Conservation (phyloP, 92 coral and sea anemone species). For the Hydrozoanthus gracilis region DNA sequence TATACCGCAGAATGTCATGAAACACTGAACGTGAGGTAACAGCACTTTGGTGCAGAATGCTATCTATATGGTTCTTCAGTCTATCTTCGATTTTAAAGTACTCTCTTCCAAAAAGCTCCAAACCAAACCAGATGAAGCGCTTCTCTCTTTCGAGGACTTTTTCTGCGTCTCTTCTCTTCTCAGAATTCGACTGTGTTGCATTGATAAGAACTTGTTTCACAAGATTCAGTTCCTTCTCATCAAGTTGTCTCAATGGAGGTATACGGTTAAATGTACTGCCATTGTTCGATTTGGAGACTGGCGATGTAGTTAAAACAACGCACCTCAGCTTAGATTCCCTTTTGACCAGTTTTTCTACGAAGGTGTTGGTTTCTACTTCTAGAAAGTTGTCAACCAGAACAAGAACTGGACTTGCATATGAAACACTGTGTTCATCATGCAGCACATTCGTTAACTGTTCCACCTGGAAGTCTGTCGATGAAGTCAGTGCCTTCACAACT, state of each 20-base stretch:
- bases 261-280: background rate
- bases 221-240: constrained; percentile 18
- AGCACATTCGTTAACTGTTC: constrained; percentile 40
- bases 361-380: constrained; percentile 25
- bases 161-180: constrained; percentile 16
- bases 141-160: constrained; percentile 41
- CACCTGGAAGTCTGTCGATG: constrained; percentile 61
- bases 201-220: constrained; percentile 40
- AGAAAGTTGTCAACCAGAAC: constrained; percentile 58
- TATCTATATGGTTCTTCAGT: constrained; percentile 36
- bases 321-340: constrained; percentile 56
- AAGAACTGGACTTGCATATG: constrained; percentile 43
- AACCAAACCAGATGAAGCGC: constrained; percentile 53
- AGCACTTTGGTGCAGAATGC: constrained; percentile 22
- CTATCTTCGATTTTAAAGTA: constrained; percentile 46
- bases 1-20: constrained; percentile 29
- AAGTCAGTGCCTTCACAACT: constrained; percentile 60
- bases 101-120: constrained; percentile 48
- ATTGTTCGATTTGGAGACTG: background rate
- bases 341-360: constrained; percentile 46
- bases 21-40: background rate
- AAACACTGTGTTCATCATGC: constrained; percentile 43
- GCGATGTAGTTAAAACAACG: constrained; percentile 44
- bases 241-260: constrained; percentile 42
- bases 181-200: constrained; percentile 13